Conservation (phyloP, 2,797 vertebrate species). For the Pseudotriccus pelzelni region DNA sequence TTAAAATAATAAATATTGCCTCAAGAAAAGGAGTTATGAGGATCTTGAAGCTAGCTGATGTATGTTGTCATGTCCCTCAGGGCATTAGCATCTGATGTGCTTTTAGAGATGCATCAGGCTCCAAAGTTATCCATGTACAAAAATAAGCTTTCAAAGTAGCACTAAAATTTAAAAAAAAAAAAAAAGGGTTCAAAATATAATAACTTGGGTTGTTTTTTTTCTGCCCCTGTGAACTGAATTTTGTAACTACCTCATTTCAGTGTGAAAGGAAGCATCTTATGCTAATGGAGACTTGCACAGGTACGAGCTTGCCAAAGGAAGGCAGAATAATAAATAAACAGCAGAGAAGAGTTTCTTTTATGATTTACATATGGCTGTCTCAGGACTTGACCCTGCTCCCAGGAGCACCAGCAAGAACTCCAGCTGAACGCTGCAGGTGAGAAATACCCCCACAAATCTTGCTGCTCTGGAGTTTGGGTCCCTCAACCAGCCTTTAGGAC, state of each 20-base stretch:
- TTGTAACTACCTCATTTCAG: neutral
- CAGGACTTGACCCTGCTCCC: neutral
- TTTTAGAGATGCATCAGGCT: constrained; percentile 4
- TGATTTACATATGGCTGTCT: neutral
- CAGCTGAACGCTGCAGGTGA: neutral
- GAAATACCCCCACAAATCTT: neutral
- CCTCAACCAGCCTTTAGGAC: neutral
- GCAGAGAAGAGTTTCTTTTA: neutral
- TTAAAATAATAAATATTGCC: constrained; percentile 47
- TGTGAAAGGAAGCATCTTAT: neutral
- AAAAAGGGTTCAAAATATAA: neutral
- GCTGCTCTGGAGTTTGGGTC: neutral
- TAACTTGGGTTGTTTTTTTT: neutral
- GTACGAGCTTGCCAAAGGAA: neutral
- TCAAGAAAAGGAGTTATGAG: constrained; percentile 7
- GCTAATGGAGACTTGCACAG: neutral
- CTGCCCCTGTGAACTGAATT: neutral
- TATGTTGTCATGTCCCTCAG: constrained; percentile 14
- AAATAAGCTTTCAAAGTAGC: neutral
- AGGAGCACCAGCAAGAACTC: neutral
- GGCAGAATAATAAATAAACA: neutral
- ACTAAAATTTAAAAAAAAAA: neutral
- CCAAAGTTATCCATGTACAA: constrained; percentile 6
- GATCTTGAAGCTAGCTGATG: constrained; percentile 17
- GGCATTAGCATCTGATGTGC: constrained; percentile 39